Evolutionary conservation across 2,888 invertebrate species (phyloP), one percentile per base, ranked within the genome.

Genomic region (Amitus sp.): DNA sequence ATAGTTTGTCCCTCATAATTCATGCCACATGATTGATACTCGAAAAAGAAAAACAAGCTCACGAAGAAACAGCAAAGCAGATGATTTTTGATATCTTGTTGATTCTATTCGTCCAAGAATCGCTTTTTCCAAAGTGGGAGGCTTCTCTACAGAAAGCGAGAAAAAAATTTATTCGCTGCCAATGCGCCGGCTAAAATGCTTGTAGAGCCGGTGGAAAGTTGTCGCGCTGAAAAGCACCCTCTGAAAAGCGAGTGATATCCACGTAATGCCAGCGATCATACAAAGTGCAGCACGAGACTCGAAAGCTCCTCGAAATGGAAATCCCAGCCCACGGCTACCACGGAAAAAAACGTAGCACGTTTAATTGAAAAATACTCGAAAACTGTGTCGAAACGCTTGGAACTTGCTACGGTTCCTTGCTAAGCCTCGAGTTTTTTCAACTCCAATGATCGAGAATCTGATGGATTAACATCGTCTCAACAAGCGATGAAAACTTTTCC

Each of bases 121-220:
- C 47, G 62, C 56, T 57, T 62, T 62, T 54, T 57, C 58, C 57
- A 47, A 20, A 23, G 47, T 51, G 53, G 57, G n/a, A 57, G 54
- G 62, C 48, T 54, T 53, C 53, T 47, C 50, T 19, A 52, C 46
- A 53, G 62, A 57, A 47, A 46, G 30, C 52, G 50, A 43, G 13
- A 47, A 53, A 57, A 49, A 49, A 57, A 57, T 53, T 53, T 58
- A 51, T 47, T 54, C 57, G 40, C 34, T 50, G 47, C 45, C 57
- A 53, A 62, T 62, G 50, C 47, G 50, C 12, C 34, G 49, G 23
- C 49, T 28, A 50, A 62, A 62, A 54, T 58, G 47, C 50, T 58
- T 54, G 57, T 47, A 47, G 43, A 58, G 54, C 43, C 49, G 19
- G 49, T 23, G 47, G 62, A 54, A 62, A 58, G 54, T 62, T 47